Evolutionary conservation across 2,113 vertebrate genomes (phyloP), one percentile per base, ranked within the genome.

Genomic region (Aphelocoma coerulescens): DNA sequence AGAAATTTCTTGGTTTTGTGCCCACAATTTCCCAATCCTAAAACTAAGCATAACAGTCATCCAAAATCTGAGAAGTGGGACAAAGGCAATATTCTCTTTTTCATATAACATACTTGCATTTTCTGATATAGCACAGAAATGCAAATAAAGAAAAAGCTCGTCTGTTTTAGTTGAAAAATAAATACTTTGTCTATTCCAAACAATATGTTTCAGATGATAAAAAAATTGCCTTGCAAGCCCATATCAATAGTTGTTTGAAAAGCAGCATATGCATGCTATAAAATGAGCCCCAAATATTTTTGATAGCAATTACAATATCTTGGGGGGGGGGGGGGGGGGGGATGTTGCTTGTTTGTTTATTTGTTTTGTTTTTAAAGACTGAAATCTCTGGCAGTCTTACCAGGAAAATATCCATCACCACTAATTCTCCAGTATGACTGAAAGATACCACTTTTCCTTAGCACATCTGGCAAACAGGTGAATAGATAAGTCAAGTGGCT

Each of bases 261-360:
- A 84, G 11, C 9, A 77, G 21, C 14, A 20, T 17, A 77, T 0
- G 0, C 12, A 6, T 41, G 17, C 3, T 75, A n/a, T 5, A 26
- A 65, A 46, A 62, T 51, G 58, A 92, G 16, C 21, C 8, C 66
- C 55, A 88, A 80, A 86, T 2, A 35, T 9, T 9, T 11, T 10
- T 71, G 62, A 37, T 33, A 57, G 28, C 4, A 67, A 78, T 71
- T 61, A 37, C 8, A 80, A 27, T 35, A 49, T 10, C 41, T 55
- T 39, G 3, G 4, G 8, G 4, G 11, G 2, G 48, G 43, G 16
- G 16, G 16, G 22, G 3, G 4, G 8, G 3, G 11, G 2, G 48
- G 43, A 15, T 13, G 12, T 26, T 58, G 12, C 48, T 84, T 65
- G 4, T 7, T 88, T 32, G 1, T 0, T 49, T 32, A 1, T 3